Conservation (phyloP, 2,888 invertebrate genomes). For the Philonicus albiceps region DNA sequence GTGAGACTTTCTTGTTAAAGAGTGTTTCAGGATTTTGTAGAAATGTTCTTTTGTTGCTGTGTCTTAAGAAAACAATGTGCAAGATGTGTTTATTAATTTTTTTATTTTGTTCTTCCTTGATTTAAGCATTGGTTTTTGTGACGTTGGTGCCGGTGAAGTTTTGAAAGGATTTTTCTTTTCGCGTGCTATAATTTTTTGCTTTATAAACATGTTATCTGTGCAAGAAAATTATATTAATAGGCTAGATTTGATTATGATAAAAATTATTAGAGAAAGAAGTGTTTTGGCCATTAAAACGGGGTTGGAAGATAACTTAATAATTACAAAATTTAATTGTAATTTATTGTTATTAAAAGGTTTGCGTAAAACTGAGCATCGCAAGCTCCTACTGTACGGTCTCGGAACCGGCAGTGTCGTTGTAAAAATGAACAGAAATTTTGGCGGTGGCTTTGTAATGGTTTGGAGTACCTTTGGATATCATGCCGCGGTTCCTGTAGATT, state of each 20-base stretch:
- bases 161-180: not conserved
- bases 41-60: not conserved
- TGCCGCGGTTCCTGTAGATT: no score
- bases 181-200: not conserved
- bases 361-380: no score
- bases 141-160: not conserved
- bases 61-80: not conserved
- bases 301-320: no score
- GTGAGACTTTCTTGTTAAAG: not conserved
- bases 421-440: no score
- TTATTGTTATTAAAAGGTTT: no score
- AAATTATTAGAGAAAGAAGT: not conserved
- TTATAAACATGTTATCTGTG: not conserved
- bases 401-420: no score
- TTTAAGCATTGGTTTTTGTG: not conserved
- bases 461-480: no score
- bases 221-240: not conserved
- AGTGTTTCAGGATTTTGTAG: not conserved
- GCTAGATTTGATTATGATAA: not conserved
- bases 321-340: no score
- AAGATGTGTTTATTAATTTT: not conserved
- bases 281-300: not conserved
- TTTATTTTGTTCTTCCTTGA: not conserved
- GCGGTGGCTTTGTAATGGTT: no score
- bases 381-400: no score